phyloP scores from a whole-genome alignment of 2,797 vertebrate genomes.

The Trichosurus vulpecula region DNA sequence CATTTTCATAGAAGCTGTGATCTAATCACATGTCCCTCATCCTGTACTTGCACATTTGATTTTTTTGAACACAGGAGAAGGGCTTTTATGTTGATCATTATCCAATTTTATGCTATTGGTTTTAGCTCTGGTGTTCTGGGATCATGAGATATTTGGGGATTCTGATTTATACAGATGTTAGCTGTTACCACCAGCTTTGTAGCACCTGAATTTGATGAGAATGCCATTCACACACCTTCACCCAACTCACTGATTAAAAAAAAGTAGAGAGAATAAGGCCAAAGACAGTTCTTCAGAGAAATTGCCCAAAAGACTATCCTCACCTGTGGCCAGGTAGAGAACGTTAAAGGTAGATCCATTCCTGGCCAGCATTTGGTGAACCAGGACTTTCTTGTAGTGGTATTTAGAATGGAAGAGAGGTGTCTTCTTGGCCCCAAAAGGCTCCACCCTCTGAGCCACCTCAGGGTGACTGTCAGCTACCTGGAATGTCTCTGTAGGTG shows the following conservation, averaged over 20 bases:
- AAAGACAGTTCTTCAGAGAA: not conserved
- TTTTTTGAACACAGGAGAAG: not conserved
- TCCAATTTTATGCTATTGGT: not conserved
- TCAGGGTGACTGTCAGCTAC: conserved; percentile 85
- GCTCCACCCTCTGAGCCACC: conserved; percentile 81
- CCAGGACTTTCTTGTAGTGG: conserved; percentile 82
- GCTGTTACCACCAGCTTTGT: conserved; percentile 13
- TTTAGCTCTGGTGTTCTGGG: not conserved
- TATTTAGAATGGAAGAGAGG: conserved; percentile 84
- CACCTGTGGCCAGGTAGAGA: conserved; percentile 85
- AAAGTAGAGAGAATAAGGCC: not conserved
- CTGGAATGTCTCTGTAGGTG: conserved; percentile 84
- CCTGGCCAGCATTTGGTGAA: conserved; percentile 75
- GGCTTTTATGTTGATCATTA: not conserved
- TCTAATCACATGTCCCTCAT: not conserved
- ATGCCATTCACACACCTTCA: not conserved
- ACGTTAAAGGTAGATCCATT: conserved; percentile 67
- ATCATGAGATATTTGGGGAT: not conserved
- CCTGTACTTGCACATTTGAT: not conserved
- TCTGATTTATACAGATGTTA: not conserved
- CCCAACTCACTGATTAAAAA: conserved; percentile 5
- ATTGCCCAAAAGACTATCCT: not conserved
- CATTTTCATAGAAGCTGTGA: not conserved
- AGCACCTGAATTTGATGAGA: not conserved
- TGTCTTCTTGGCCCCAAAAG: conserved; percentile 68